Evolutionary conservation across 92 coral and sea anemone species (phyloP).

Genomic region (Actinostola sp.): DNA sequence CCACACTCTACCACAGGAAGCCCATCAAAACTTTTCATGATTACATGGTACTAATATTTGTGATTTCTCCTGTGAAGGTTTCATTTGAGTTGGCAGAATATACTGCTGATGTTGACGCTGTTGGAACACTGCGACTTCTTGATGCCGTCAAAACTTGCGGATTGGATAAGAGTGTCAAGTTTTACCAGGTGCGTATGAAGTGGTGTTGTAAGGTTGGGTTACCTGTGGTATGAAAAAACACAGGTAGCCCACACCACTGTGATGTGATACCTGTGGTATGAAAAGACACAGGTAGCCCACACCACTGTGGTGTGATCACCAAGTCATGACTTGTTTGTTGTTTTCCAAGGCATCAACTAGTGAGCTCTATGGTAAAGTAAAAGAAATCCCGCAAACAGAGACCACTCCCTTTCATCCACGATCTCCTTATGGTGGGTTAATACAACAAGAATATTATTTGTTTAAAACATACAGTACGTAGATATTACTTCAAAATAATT

Average conservation of each 20-base stretch:
- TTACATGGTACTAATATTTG: too few species aligned
- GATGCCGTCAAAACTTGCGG: slow-evolving; percentile 96
- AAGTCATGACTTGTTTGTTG: neutral
- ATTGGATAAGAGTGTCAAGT: slow-evolving; percentile 69
- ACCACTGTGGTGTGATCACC: neutral
- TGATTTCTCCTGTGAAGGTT: slow-evolving; percentile 54
- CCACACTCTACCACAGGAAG: too few species aligned
- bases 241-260: neutral
- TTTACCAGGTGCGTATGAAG: slow-evolving; percentile 82
- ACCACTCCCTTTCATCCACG: slow-evolving; percentile 95
- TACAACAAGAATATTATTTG: too few species aligned
- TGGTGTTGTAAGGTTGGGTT: neutral
- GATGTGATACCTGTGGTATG: neutral
- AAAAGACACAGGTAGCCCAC: neutral
- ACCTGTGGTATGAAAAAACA: neutral
- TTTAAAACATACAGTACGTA: too few species aligned
- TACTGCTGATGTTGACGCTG: slow-evolving; percentile 98
- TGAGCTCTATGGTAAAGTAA: slow-evolving; percentile 95
- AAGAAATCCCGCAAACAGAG: slow-evolving; percentile 94
- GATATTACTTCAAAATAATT: too few species aligned
- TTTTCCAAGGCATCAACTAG: slow-evolving; percentile 87
- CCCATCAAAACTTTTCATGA: too few species aligned
- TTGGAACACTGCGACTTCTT: slow-evolving; percentile 85
- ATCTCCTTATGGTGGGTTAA: slow-evolving; percentile 89
- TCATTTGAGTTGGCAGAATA: slow-evolving; percentile 98